phyloP scores from a whole-genome alignment of 2,888 invertebrate genomes.

The Cremastinae sp. region DNA sequence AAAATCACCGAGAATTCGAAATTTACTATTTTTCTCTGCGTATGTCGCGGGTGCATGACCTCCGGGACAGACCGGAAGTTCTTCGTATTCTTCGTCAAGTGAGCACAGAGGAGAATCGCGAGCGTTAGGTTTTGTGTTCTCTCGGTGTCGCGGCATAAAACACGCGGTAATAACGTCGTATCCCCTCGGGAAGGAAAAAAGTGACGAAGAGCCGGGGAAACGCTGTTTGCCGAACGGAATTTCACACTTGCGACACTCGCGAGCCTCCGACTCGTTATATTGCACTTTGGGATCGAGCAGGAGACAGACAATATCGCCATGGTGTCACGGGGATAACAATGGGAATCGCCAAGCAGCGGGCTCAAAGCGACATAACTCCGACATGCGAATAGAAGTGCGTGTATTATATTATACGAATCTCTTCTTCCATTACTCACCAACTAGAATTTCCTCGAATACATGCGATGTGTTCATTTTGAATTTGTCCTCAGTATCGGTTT shows the following conservation, averaged over 20 bases:
- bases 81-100: not conserved
- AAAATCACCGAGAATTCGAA: no score
- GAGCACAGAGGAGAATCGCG: constrained; percentile 21
- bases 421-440: constrained; percentile 15
- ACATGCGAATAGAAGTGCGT: constrained; percentile 52
- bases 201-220: constrained; percentile 28
- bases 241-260: constrained; percentile 46
- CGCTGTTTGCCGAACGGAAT: constrained; percentile 42
- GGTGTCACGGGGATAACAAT: constrained; percentile 52
- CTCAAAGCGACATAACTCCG: constrained; percentile 55
- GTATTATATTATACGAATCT: constrained; percentile 18
- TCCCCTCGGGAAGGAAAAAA: constrained; percentile 25
- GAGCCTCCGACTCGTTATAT: constrained; percentile 47
- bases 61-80: not conserved
- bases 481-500: constrained; percentile 45
- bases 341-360: constrained; percentile 48
- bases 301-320: constrained; percentile 33
- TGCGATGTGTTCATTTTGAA: not conserved
- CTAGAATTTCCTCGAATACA: not conserved
- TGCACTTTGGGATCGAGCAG: constrained; percentile 41
- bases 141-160: constrained; percentile 46
- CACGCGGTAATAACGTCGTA: constrained; percentile 49
- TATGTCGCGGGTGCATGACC: not conserved
- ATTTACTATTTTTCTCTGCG: not conserved
- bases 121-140: constrained; percentile 35